A percentile compares a stretch with the other conserved stretches of the same genome.
Conservation (phyloP, 2,888 invertebrate species). For the Dicyrtomina minuta region DNA sequence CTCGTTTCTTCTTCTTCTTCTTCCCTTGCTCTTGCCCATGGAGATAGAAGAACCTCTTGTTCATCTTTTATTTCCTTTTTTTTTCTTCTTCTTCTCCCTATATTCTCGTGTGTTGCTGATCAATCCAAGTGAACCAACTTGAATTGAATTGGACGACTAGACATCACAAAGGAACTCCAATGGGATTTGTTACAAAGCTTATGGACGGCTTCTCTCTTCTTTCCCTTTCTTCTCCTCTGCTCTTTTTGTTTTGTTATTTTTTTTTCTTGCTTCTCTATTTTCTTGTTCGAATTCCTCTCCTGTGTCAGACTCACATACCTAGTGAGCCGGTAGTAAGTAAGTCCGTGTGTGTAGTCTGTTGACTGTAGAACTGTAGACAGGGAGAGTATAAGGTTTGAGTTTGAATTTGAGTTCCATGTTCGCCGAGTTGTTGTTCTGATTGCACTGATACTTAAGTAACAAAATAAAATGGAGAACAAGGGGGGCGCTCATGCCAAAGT, state of each 20-base stretch:
- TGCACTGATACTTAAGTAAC: not conserved
- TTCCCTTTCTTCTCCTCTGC: not conserved
- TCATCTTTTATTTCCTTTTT: not conserved
- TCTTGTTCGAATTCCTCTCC: not conserved
- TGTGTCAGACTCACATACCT: not conserved
- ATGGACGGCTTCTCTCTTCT: not conserved
- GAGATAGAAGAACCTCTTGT: not conserved
- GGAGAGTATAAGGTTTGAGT: too few relatives aligned
- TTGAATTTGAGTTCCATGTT: too few relatives aligned
- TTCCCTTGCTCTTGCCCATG: too few relatives aligned
- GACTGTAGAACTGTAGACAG: too few relatives aligned
- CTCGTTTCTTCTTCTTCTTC: too few relatives aligned
- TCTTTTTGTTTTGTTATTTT: slow-evolving; percentile 1
- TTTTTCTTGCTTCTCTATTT: not conserved
- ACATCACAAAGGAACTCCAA: slow-evolving; percentile 18
- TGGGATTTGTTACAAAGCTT: slow-evolving; percentile 17
- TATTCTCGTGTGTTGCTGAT: not conserved
- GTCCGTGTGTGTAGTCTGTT: not conserved
- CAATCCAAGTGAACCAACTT: slow-evolving; percentile 10
- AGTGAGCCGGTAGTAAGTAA: not conserved
- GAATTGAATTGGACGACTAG: slow-evolving; percentile 17
- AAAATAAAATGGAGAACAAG: not conserved
- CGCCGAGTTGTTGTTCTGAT: too few relatives aligned
- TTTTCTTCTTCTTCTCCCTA: too few relatives aligned
- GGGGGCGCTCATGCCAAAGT: not conserved